These are phyloP conservation scores for Mellilla xanthometata DNA, from an alignment of 2,888 invertebrate genomes.

Conservation along the genomic window DNA sequence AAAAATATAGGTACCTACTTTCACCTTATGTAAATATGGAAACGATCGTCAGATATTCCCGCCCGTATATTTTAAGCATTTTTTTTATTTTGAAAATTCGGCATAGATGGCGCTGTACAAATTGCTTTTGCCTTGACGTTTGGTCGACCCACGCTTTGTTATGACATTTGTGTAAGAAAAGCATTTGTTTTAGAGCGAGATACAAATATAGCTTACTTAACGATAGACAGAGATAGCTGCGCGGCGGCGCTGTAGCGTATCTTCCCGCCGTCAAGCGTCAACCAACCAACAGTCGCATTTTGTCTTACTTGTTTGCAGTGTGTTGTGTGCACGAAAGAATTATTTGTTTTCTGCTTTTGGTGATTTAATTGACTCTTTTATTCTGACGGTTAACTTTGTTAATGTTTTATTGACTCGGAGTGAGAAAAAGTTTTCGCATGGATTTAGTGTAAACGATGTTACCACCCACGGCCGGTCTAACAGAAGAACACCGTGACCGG, in stretches of 20 bases:
- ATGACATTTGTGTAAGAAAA: conserved; percentile 72
- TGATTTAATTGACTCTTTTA: conserved; percentile 33
- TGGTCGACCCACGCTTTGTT: conserved; percentile 71
- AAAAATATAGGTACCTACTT: too few species aligned
- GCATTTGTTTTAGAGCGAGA: conserved; percentile 55
- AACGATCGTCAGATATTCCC: too few species aligned
- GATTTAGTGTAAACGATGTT: conserved; percentile 75
- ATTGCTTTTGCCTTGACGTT: conserved; percentile 37
- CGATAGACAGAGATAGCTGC: conserved; percentile 51
- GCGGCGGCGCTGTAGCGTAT: conserved; percentile 77
- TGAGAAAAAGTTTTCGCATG: conserved; percentile 58
- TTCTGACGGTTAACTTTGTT: conserved; percentile 32
- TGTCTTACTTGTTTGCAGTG: conserved; percentile 68
- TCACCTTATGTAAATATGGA: too few species aligned
- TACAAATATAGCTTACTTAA: conserved; percentile 30
- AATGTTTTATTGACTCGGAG: conserved; percentile 49
- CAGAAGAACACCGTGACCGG: conserved; percentile 74
- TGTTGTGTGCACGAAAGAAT: conserved; percentile 51
- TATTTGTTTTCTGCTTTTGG: conserved; percentile 47
- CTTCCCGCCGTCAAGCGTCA: conserved; percentile 78
- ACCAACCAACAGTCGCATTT: conserved; percentile 71
- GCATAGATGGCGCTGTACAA: conserved; percentile 52
- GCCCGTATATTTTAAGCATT: too few species aligned
- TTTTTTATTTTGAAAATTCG: conserved; percentile 25
- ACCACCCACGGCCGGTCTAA: conserved; percentile 78